Percentiles rank a stretch among this genome's conserved stretches.
These are phyloP conservation scores for Epinotia bilunana DNA, from an alignment of 2,888 invertebrate species.

Conservation along the genomic window DNA sequence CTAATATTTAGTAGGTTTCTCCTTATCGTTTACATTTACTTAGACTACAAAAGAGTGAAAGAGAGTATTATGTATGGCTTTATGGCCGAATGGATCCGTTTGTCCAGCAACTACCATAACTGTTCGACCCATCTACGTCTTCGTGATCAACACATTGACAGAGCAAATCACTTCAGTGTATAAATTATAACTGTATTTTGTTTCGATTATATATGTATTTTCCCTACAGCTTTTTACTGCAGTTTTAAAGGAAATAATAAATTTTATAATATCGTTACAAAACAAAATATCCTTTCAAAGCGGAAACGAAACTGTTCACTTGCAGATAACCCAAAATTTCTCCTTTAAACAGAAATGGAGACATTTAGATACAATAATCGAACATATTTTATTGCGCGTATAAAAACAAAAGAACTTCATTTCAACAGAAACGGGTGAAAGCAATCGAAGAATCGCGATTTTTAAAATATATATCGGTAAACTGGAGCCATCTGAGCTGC, in stretches of 20 bases:
- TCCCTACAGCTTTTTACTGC: background rate
- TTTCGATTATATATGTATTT: background rate
- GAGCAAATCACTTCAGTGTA: background rate
- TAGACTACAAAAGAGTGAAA: too few species aligned
- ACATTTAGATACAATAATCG: conserved; percentile 38
- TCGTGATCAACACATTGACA: too few species aligned
- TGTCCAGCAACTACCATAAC: too few species aligned
- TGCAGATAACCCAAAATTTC: conserved; percentile 25
- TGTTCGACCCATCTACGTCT: too few species aligned
- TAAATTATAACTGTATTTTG: background rate
- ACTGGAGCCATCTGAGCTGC: conserved; percentile 59
- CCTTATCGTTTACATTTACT: too few species aligned
- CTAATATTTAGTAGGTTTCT: too few species aligned
- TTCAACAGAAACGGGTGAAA: conserved; percentile 35
- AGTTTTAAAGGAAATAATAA: conserved; percentile 9
- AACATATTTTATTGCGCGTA: background rate
- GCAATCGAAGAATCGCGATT: conserved; percentile 31
- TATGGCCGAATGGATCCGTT: too few species aligned
- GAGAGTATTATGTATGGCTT: too few species aligned
- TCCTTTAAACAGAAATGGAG: conserved; percentile 35
- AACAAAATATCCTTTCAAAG: conserved; percentile 23
- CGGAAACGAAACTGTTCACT: conserved; percentile 13
- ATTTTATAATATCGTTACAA: background rate
- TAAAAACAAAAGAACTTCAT: conserved; percentile 24
- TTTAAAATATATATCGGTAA: conserved; percentile 51